Evolutionary conservation across 2,797 vertebrate genomes (phyloP).

Genomic region (Coracias cyanogaster): DNA sequence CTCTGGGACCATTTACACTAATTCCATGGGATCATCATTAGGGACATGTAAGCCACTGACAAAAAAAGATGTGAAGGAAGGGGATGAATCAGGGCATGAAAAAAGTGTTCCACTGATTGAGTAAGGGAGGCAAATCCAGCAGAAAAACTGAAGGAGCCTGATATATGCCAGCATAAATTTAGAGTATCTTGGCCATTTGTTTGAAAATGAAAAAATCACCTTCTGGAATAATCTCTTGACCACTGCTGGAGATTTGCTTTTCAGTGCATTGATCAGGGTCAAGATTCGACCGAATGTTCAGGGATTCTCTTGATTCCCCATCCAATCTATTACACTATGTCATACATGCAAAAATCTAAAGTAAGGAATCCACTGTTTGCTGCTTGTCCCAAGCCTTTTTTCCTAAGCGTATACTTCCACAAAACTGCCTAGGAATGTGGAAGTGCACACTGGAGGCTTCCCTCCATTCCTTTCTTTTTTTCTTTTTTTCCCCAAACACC

Average conservation of each 20-base stretch:
- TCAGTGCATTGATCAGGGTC: not conserved
- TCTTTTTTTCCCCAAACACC: accelerated
- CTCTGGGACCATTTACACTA: not conserved
- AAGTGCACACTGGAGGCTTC: not conserved
- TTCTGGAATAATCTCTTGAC: not conserved
- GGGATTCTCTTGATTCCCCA: not conserved
- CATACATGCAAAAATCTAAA: not conserved
- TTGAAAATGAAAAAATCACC: not conserved
- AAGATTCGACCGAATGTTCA: not conserved
- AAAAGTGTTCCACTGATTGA: not conserved
- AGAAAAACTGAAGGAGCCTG: not conserved
- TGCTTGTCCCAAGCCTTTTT: not conserved
- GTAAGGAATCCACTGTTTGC: not conserved
- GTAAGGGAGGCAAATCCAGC: not conserved
- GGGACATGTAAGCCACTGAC: not conserved
- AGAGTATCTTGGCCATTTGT: not conserved
- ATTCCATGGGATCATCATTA: not conserved
- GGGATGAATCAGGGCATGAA: not conserved
- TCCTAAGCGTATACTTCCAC: not conserved
- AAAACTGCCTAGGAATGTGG: not conserved
- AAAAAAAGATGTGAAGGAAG: not conserved
- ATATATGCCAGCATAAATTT: not conserved
- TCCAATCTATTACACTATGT: not conserved
- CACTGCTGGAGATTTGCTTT: not conserved
- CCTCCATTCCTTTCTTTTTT: accelerated